A percentile compares a stretch with the other conserved stretches of the same genome.
Evolutionary conservation across 2,888 invertebrate genomes (phyloP).

Genomic region (Aporophyla lueneburgensis): DNA sequence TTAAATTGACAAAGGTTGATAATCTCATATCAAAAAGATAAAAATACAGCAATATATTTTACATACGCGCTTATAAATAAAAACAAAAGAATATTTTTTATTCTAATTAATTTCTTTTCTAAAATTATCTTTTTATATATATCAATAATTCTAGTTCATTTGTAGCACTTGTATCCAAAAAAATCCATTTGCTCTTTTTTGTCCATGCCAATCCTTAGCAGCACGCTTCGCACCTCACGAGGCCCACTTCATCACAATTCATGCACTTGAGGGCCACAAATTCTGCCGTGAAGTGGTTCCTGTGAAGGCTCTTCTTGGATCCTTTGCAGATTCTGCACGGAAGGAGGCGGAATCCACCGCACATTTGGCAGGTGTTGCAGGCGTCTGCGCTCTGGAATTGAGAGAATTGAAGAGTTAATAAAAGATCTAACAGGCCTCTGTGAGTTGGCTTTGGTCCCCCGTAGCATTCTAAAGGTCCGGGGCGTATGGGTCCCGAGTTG

Average conservation of each 20-base stretch:
- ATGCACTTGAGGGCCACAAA: constrained; percentile 98
- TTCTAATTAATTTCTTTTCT: background rate
- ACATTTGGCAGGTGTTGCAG: constrained; percentile 95
- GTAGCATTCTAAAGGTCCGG: too few relatives aligned
- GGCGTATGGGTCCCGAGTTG: too few relatives aligned
- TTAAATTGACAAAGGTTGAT: background rate
- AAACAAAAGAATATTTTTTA: background rate
- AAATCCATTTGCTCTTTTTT: background rate
- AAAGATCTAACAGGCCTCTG: too few relatives aligned
- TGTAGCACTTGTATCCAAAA: constrained; percentile 19
- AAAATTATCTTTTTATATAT: background rate
- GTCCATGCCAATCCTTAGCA: constrained; percentile 81
- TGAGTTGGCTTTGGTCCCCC: too few relatives aligned
- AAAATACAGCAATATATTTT: constrained; percentile 14
- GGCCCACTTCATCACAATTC: constrained; percentile 98
- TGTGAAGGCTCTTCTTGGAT: constrained; percentile 98
- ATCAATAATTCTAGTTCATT: constrained; percentile 36
- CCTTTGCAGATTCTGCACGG: constrained; percentile 98
- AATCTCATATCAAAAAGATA: background rate
- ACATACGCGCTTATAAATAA: background rate
- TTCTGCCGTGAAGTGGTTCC: constrained; percentile 98
- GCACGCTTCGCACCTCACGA: constrained; percentile 97
- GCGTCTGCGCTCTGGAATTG: constrained; percentile 94
- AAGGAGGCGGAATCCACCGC: constrained; percentile 97
- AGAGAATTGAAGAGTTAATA: constrained; percentile 28